Evolutionary conservation across 1,140 invertebrate genomes (phyloP).

Genomic region (Polypedilum vanderplanki): DNA sequence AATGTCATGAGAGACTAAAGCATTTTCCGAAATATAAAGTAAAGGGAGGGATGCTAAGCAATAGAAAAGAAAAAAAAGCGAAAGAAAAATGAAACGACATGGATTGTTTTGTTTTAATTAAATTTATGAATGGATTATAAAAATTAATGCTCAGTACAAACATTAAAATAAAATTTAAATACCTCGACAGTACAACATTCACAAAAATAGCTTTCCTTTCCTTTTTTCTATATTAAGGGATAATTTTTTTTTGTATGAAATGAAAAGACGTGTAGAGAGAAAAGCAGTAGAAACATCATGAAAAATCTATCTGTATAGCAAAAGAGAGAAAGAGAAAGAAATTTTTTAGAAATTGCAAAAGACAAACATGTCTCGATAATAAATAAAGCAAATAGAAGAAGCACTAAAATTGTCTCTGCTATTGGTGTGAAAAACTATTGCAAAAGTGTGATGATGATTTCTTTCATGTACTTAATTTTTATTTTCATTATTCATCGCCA

Average conservation of each 20-base stretch:
- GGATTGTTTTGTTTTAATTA: constrained; percentile 26
- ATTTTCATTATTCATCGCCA: constrained; percentile 1
- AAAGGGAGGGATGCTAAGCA: neutral
- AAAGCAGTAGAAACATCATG: neutral
- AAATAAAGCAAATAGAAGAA: constrained; percentile 20
- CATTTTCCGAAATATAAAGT: no score
- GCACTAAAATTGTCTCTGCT: neutral
- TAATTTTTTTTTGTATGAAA: neutral
- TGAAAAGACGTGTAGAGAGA: neutral
- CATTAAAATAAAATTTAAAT: constrained; percentile 29
- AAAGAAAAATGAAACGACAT: constrained; percentile 28
- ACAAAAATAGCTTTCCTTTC: neutral
- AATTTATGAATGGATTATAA: constrained; percentile 29
- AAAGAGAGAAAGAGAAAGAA: neutral
- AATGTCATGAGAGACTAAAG: no score
- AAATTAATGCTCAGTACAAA: constrained; percentile 28
- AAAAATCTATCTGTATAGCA: neutral
- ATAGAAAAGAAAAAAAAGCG: neutral
- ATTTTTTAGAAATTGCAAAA: neutral
- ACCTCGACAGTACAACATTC: neutral
- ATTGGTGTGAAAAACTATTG: neutral
- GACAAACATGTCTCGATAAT: constrained; percentile 25
- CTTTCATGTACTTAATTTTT: neutral
- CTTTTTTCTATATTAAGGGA: neutral
- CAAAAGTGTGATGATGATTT: neutral